These are phyloP conservation scores for Xestoiulus laeticollis DNA, from an alignment of 2,888 invertebrate genomes.

Conservation along the genomic window DNA sequence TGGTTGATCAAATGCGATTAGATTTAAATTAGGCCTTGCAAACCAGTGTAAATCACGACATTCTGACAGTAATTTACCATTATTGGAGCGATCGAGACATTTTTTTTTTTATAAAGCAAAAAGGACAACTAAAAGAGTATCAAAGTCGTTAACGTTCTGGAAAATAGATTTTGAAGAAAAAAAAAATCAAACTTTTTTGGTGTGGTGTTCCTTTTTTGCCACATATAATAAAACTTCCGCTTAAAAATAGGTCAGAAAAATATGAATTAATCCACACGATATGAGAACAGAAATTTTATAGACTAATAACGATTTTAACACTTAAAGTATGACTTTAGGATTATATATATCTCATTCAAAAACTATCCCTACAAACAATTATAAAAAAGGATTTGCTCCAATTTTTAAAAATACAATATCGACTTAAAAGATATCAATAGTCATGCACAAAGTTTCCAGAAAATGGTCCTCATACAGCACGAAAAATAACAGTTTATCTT, in stretches of 20 bases:
- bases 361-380: too few species aligned
- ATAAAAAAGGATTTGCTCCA: background rate
- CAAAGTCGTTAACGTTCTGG: background rate
- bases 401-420: background rate
- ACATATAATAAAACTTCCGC: slow-evolving; percentile 28
- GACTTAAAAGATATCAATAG: too few species aligned
- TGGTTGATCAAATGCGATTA: slow-evolving; percentile 13
- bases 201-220: background rate
- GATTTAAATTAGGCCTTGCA: background rate
- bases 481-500: too few species aligned
- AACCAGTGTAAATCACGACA: background rate
- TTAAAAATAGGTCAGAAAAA: slow-evolving; percentile 12
- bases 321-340: slow-evolving; percentile 8
- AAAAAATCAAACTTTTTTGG: background rate
- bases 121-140: background rate
- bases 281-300: background rate
- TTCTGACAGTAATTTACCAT: slow-evolving; percentile 3
- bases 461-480: too few species aligned
- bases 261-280: background rate
- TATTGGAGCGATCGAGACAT: slow-evolving; percentile 17
- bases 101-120: background rate
- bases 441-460: too few species aligned
- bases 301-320: background rate
- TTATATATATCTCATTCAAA: background rate
- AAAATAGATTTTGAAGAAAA: background rate